Base-by-base conservation (phyloP, 2,888 invertebrate species). In the Lasioglossum figueresi region DNA sequence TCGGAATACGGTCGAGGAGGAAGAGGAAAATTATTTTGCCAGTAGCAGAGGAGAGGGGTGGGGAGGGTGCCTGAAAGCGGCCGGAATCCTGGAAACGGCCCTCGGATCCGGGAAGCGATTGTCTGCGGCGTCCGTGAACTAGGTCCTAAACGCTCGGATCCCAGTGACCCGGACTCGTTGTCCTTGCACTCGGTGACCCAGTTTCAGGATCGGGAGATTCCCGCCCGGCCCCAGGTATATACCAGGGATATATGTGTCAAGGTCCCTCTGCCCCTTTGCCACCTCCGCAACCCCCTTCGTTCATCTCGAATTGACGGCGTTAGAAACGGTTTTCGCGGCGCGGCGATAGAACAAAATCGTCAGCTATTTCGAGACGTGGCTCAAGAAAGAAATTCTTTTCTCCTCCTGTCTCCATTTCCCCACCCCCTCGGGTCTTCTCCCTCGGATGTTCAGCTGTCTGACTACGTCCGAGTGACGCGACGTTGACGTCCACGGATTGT, bases 131-230 rank as follows among this genome's bases (percentile, higher is more conserved):
- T 86, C 91, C 92, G 80, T 91, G 91, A 92, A 91, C 90, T 90
- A 83, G 83, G 84, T 91, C 87, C 87, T 85, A 83, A 81, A 82
- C 79, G 83, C 83, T 84, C 80, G 89, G 88, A 90, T 91, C 92
- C 92, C 90, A 85, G 92, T 93, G 90, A 93, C 94, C 94, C 86
- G 92, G 91, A 92, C 92, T 90, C 88, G 89, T 90, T 92, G 94
- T 94, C 94, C 94, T 94, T 94, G 94, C 92, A 93, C 94, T 92
- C 91, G 80, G 85, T 93, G 93, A 92, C 94, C 94, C 85, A 93
- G 84, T 94, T 95, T 92, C 88, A 91, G 92, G 91, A 90, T 87
- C 81, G 88, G 88, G 86, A 88, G 85, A 91, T 85, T 89, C 91
- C 89, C 90, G 82, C 85, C 87, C 85, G 31, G 80, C 85, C 89